Base-by-base conservation (phyloP, 2,113 vertebrate genomes). In the Leucosticte australis region DNA sequence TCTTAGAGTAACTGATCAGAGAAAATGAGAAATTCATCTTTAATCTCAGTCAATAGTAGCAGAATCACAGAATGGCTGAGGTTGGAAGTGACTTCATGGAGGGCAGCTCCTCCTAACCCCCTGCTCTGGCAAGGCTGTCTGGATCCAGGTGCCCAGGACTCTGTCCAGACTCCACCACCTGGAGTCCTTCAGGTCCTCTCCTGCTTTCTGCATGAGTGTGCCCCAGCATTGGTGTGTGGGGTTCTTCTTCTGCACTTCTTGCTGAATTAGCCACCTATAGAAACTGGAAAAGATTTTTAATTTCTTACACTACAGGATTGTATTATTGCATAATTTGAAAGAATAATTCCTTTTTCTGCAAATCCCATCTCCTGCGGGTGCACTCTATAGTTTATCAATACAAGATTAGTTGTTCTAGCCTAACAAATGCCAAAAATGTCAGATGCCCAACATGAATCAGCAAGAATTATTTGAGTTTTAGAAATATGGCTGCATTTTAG, bases 41-140 rank as follows among this genome's bases (percentile, higher is more conserved):
- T 53, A 20, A 22, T 50, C 14, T 0, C 19, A 64, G 1, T 64
- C 23, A 52, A 0, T 15, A 75, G 44, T 18, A 3, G 1, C 35
- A 71, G 78, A 74, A 57, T 70, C 47, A 35, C 21, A 52, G 70
- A 83, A 64, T 19, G 19, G 27, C 18, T 64, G 44, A 83, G 33
- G 16, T 33, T 85, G 44, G 27, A 59, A 79, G 44, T 49, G 56
- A 35, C 33, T 39, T 42, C 6, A 4, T 50, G 27, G 35, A 87
- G 3, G 2, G 55, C 18, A 27, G 35, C 33, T 88, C 23, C 23
- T 46, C 69, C 62, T 55, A 18, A 9, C 0, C 2, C 20, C 35
- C 10, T 57, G n/a, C 68, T 69, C 73, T 65, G 70, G 18, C 11
- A 37, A 20, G 14, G 11, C 24, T 11, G 1, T 18, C 41, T 44